Base-by-base conservation (phyloP, 53 echinoderm and acorn worm species). In the Arbacia lixula region DNA sequence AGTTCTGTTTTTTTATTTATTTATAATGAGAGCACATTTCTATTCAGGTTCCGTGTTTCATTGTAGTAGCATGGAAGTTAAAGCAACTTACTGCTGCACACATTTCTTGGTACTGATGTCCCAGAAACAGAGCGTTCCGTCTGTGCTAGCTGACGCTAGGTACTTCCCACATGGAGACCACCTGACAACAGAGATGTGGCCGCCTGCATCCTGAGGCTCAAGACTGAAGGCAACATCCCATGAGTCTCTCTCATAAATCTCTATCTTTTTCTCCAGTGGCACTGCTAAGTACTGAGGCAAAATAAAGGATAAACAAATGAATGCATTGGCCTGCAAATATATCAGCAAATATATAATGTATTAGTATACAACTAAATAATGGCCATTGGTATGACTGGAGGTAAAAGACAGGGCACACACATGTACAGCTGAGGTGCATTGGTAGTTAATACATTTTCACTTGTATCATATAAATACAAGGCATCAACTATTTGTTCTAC, bases 181-280 rank as follows among this genome's bases (percentile, higher is more conserved):
- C 32, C 83, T 66, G 24, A 89, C 86, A 29, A 95, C 71, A 28
- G 93, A 91, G 21, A 88, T 61, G 40, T 89, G 71, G n/a, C 93
- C 93, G 5, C 36, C 54, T 9, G 83, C 76, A 6, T 86, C 92
- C 12, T 88, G 88, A 58, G 89, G 83, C 36, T 85, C 86, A 12
- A 97, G 80, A 17, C 76, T 85, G 63, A 83, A 97, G 16, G 85
- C 74, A 31, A 88, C 26, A 36, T 93, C 91, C 94, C 91, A 96
- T 0, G 82, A 56, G 22, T 88, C 93, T 50, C 97, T 42, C 19
- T 89, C 91, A 68, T 83, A 92, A 0, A 97, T 17, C 39, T 94
- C 91, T 29, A 94, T 88, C 52, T 90, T 87, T 53, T 88, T 94
- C 36, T 97, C 97, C 40, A 87, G 28, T 33, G 97, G 93, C 24